Evolutionary conservation across 2,113 vertebrate genomes (phyloP).

Genomic region (Thunnus maccoyii): DNA sequence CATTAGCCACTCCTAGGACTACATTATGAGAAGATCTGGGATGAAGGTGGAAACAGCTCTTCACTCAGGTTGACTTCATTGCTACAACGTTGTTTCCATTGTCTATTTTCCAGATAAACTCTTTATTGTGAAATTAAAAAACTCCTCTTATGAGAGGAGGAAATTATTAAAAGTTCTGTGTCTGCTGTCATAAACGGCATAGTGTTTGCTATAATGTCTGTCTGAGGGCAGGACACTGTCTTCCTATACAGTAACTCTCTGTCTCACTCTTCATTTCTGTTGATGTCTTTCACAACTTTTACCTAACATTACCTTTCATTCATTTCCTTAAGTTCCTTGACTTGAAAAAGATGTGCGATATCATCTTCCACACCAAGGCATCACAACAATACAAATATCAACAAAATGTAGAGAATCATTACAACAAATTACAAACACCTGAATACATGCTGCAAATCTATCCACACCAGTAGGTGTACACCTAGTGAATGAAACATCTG

Average conservation of each 20-base stretch:
- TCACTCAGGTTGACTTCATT: too few relatives aligned
- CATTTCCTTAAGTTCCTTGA: conserved; percentile 4
- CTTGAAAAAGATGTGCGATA: conserved; percentile 8
- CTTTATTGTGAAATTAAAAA: too few relatives aligned
- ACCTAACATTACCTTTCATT: not conserved
- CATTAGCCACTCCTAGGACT: too few relatives aligned
- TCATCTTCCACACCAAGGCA: not conserved
- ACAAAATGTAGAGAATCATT: not conserved
- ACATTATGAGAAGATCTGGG: too few relatives aligned
- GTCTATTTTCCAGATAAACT: too few relatives aligned
- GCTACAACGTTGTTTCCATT: too few relatives aligned
- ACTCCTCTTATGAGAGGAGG: too few relatives aligned
- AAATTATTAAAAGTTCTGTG: not conserved
- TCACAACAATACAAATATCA: not conserved
- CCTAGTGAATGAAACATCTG: not conserved
- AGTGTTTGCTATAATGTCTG: not conserved
- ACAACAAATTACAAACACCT: not conserved
- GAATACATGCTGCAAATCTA: not conserved
- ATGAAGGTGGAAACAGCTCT: too few relatives aligned
- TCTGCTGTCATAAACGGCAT: not conserved
- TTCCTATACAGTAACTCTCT: not conserved
- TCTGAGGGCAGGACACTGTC: not conserved
- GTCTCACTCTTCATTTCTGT: not conserved
- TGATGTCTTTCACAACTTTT: not conserved
- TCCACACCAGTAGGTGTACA: not conserved